Percentiles rank a stretch among this genome's conserved stretches.
These are phyloP conservation scores for Philantomba maxwellii DNA, from an alignment of 2,113 vertebrate species.

Conservation along the genomic window DNA sequence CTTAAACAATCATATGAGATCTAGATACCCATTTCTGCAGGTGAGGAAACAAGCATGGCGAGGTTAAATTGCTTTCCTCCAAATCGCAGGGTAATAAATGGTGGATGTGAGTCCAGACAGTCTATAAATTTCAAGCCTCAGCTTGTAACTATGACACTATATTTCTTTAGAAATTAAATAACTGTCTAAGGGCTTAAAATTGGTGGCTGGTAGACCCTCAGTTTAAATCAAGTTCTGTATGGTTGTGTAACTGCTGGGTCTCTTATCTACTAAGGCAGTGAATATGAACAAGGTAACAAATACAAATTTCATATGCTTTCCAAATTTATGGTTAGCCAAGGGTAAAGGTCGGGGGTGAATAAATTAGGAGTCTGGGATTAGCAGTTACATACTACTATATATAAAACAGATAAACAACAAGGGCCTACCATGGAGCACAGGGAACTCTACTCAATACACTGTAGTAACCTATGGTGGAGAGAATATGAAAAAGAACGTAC, in stretches of 20 bases:
- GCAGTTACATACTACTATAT: not conserved
- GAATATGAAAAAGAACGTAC: not conserved
- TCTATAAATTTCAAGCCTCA: not conserved
- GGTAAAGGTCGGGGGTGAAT: not conserved
- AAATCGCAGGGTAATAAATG: not conserved
- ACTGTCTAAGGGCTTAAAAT: not conserved
- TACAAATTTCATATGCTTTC: not conserved
- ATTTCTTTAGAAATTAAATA: not conserved
- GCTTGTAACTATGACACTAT: not conserved
- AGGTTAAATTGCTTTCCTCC: not conserved
- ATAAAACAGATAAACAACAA: not conserved
- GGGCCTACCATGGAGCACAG: not conserved
- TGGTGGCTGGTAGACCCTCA: not conserved
- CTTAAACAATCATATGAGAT: not conserved
- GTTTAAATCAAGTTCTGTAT: not conserved
- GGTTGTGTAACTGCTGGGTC: not conserved
- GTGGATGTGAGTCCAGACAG: not conserved
- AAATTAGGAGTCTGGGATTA: not conserved
- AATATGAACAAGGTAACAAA: not conserved
- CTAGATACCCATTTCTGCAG: not conserved
- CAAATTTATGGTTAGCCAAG: not conserved
- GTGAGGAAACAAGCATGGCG: not conserved
- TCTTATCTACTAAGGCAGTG: not conserved
- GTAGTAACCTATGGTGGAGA: not conserved
- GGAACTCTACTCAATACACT: not conserved